A percentile compares a stretch with the other conserved stretches of the same genome.
These are phyloP conservation scores for Spisula subtruncata DNA, from an alignment of 2,888 invertebrate species.

Conservation along the genomic window DNA sequence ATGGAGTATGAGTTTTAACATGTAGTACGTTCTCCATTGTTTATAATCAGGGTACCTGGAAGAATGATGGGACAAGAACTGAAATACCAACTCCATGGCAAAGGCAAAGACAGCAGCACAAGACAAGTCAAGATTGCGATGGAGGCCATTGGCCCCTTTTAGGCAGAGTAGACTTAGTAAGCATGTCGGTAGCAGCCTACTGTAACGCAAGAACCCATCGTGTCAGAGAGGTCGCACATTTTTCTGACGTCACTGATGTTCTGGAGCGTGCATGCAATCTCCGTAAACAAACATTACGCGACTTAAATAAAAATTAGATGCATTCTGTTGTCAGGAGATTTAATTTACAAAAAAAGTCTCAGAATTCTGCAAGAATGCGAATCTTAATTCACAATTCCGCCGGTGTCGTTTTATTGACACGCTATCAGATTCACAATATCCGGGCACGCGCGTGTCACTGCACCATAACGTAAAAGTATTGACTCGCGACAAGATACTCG, in stretches of 20 bases:
- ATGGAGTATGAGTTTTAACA: too few species aligned
- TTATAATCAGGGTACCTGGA: too few species aligned
- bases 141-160: too few species aligned
- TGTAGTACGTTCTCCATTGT: too few species aligned
- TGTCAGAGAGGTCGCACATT: too few species aligned
- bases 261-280: background rate
- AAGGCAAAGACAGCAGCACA: too few species aligned
- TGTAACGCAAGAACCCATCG: too few species aligned
- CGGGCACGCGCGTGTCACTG: conserved; percentile 1
- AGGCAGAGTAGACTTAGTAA: too few species aligned
- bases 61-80: too few species aligned
- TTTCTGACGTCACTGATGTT: background rate
- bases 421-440: conserved; percentile 2
- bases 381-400: background rate
- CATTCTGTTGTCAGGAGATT: conserved; percentile 12
- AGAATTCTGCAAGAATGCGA: background rate
- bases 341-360: background rate
- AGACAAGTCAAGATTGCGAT: too few species aligned
- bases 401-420: conserved; percentile 2
- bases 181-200: too few species aligned
- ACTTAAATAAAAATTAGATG: background rate
- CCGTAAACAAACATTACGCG: background rate
- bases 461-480: conserved; percentile 8
- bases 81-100: too few species aligned
- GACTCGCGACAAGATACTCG: background rate